Conservation (phyloP, 1,140 invertebrate species). For the Asbolus verrucosus region DNA sequence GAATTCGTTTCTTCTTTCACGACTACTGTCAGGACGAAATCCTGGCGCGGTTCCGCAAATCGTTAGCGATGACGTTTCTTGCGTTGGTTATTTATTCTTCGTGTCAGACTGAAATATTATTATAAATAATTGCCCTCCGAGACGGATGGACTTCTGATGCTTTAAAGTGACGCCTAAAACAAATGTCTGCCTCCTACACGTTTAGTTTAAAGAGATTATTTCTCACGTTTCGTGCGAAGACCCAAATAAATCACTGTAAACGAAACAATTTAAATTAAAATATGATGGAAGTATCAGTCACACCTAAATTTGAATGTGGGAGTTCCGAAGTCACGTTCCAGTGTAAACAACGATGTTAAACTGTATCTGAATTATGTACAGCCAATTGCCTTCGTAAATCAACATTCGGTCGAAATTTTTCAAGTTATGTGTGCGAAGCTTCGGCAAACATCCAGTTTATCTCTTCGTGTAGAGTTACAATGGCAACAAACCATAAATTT, state of each 20-base stretch:
- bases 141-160: constrained; percentile 36
- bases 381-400: too few relatives aligned
- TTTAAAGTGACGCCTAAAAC: background rate
- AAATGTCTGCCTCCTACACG: constrained; percentile 2
- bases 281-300: background rate
- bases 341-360: too few relatives aligned
- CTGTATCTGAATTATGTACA: too few relatives aligned
- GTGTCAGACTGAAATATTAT: constrained; percentile 39
- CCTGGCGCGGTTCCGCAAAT: constrained; percentile 41
- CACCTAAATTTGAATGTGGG: too few relatives aligned
- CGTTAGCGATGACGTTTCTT: constrained; percentile 38
- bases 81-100: constrained; percentile 29
- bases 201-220: constrained; percentile 18
- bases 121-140: constrained; percentile 33
- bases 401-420: background rate
- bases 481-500: constrained; percentile 12
- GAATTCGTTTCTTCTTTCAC: constrained; percentile 27
- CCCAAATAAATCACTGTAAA: constrained; percentile 3
- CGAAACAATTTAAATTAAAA: constrained; percentile 24
- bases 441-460: background rate
- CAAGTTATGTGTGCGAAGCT: constrained; percentile 6
- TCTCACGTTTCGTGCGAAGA: background rate
- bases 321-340: too few relatives aligned
- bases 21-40: constrained; percentile 25
- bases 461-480: constrained; percentile 5